phyloP scores from a whole-genome alignment of 2,888 invertebrate species.

The Acanthosepion pharaonis region DNA sequence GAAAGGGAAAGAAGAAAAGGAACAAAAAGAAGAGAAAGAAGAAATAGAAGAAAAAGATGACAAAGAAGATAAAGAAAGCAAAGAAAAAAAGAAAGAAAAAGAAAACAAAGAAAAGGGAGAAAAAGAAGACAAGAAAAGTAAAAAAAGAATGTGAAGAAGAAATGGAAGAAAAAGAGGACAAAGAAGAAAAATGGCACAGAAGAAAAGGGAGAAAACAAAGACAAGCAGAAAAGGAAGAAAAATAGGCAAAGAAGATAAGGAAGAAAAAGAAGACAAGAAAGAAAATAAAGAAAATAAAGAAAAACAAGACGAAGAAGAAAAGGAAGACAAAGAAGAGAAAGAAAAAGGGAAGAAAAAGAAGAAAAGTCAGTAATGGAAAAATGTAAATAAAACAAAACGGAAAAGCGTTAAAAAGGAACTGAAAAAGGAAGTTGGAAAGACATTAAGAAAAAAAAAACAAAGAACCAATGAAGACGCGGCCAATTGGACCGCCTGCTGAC shows the following conservation, averaged over 20 bases:
- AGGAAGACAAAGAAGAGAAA: neutral
- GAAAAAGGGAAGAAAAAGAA: neutral
- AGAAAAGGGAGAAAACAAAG: too few relatives aligned
- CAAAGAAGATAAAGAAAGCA: too few relatives aligned
- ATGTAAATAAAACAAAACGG: neutral
- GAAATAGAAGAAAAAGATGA: too few relatives aligned
- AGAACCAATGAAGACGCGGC: neutral
- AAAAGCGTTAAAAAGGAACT: neutral
- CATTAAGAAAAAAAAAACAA: neutral
- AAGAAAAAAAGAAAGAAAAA: too few relatives aligned
- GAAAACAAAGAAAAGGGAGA: neutral
- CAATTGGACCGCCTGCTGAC: neutral
- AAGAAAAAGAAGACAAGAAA: too few relatives aligned
- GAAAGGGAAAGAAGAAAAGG: too few relatives aligned
- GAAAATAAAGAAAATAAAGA: neutral
- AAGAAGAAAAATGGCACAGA: too few relatives aligned
- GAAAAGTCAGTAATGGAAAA: neutral
- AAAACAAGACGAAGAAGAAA: neutral
- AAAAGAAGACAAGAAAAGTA: neutral
- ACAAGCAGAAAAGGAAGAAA: too few relatives aligned
- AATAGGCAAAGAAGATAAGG: too few relatives aligned
- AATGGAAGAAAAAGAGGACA: too few relatives aligned
- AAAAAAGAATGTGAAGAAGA: neutral
- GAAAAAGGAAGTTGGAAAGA: neutral
- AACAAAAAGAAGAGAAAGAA: too few relatives aligned